Evolutionary conservation across 2,888 invertebrate species (phyloP).

Genomic region (Dryococelus australis): DNA sequence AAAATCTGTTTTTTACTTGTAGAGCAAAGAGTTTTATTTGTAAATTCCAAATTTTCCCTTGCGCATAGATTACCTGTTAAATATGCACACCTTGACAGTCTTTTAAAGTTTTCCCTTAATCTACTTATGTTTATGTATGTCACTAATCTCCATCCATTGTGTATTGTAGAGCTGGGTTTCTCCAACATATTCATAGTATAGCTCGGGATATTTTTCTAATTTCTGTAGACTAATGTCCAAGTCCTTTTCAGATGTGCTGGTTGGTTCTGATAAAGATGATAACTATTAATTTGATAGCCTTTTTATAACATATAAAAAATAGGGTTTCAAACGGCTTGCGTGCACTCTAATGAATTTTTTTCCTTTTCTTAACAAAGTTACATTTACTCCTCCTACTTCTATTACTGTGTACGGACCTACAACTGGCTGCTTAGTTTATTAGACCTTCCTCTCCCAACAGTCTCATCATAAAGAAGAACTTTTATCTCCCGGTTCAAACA

Average conservation of each 20-base stretch:
- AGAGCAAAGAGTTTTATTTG: not conserved
- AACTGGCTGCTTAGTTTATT: not conserved
- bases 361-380: too few relatives aligned
- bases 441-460: slow-evolving; percentile 13
- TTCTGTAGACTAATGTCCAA: not conserved
- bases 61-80: not conserved
- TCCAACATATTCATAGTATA: not conserved
- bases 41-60: not conserved
- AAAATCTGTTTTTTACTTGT: not conserved
- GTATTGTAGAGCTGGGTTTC: not conserved
- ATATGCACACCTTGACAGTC: not conserved
- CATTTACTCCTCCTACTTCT: too few relatives aligned
- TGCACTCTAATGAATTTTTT: too few relatives aligned
- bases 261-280: not conserved
- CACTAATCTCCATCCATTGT: not conserved
- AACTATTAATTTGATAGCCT: not conserved
- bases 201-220: not conserved
- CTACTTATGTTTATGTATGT: not conserved
- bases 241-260: not conserved
- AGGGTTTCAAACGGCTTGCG: not conserved
- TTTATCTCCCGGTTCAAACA: not conserved
- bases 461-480: not conserved
- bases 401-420: not conserved
- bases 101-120: not conserved
- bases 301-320: not conserved